A percentile compares a stretch with the other conserved stretches of the same genome.
Evolutionary conservation across 2,888 invertebrate species (phyloP).

Genomic region (Phalangium opilio): DNA sequence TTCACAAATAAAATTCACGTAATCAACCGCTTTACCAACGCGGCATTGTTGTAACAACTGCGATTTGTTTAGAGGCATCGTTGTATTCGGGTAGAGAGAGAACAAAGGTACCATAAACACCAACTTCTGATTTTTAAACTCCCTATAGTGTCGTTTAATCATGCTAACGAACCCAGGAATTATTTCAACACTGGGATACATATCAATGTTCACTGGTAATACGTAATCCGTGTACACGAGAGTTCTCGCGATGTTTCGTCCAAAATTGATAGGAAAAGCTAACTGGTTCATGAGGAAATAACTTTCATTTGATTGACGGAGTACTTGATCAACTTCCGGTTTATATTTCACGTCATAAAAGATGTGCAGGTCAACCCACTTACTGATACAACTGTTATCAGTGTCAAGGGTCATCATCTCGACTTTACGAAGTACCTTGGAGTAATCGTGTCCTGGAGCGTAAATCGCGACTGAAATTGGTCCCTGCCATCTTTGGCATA

Average conservation of each 20-base stretch:
- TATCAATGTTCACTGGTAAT: slow-evolving; percentile 22
- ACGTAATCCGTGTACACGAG: slow-evolving; percentile 19
- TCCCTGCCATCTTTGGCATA: slow-evolving; percentile 72
- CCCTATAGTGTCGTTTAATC: slow-evolving; percentile 4
- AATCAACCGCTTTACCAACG: too few relatives aligned
- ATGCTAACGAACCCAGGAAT: slow-evolving; percentile 7
- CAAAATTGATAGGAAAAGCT: slow-evolving; percentile 23
- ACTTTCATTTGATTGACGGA: too few relatives aligned
- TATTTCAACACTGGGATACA: slow-evolving; percentile 21
- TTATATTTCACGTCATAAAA: slow-evolving; percentile 67
- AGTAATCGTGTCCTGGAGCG: slow-evolving; percentile 63
- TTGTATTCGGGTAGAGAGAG: too few relatives aligned
- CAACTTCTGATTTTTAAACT: too few relatives aligned
- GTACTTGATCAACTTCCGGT: slow-evolving; percentile 38
- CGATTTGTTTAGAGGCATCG: too few relatives aligned
- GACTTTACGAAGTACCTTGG: slow-evolving; percentile 63
- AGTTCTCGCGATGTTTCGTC: slow-evolving; percentile 21
- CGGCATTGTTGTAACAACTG: too few relatives aligned
- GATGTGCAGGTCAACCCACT: slow-evolving; percentile 72
- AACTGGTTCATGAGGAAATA: too few relatives aligned
- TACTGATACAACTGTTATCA: slow-evolving; percentile 49
- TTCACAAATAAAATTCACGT: too few relatives aligned
- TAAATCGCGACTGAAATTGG: slow-evolving; percentile 75
- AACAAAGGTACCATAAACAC: too few relatives aligned
- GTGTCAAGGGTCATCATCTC: too few relatives aligned